A percentile compares a stretch with the other conserved stretches of the same genome.
These are phyloP conservation scores for Uropsilus gracilis DNA, from an alignment of 2,113 vertebrate species.

Conservation along the genomic window DNA sequence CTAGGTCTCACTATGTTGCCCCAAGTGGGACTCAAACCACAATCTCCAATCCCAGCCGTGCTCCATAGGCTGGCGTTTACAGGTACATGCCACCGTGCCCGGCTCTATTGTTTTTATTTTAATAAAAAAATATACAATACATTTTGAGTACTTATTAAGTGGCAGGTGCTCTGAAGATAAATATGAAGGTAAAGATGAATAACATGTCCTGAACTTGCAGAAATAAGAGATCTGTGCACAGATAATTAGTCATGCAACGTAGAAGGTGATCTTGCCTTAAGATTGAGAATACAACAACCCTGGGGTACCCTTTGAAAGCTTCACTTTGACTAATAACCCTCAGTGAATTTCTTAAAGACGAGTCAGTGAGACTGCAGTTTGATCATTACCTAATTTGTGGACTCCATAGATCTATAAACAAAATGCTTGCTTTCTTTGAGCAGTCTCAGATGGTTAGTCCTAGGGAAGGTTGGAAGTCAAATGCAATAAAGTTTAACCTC, in stretches of 20 bases:
- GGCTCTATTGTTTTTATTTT: too few relatives aligned
- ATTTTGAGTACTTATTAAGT: constrained; percentile 26
- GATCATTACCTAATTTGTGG: background rate
- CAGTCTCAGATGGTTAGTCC: background rate
- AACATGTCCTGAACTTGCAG: background rate
- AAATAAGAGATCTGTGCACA: background rate
- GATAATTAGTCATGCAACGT: background rate
- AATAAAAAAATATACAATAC: too few relatives aligned
- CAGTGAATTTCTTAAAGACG: background rate
- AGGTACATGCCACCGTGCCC: too few relatives aligned
- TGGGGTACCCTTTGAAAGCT: background rate
- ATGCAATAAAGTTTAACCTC: background rate
- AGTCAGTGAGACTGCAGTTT: background rate
- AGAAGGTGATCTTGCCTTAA: background rate
- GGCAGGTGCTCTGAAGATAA: background rate
- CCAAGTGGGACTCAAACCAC: too few relatives aligned
- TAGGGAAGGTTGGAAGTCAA: background rate
- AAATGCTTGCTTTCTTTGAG: background rate
- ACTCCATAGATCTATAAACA: background rate
- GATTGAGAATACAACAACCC: background rate
- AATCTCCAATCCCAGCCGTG: too few relatives aligned
- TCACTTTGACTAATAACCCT: background rate
- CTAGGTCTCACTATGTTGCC: too few relatives aligned
- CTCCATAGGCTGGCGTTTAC: too few relatives aligned
- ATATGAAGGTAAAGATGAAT: constrained; percentile 4